Conservation (phyloP, 2,113 vertebrate species). For the Amia ocellicauda region DNA sequence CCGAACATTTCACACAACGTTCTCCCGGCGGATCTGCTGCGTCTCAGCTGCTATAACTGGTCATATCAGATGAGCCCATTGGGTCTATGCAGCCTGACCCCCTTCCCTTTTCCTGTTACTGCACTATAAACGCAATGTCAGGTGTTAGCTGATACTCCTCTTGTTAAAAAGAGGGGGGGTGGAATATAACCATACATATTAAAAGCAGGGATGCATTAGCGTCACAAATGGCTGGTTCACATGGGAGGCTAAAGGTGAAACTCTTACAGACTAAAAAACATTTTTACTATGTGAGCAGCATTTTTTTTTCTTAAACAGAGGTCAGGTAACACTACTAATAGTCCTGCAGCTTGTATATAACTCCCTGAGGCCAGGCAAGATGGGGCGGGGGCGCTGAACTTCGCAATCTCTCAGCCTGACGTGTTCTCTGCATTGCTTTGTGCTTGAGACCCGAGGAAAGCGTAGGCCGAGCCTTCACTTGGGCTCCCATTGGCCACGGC, state of each 20-base stretch:
- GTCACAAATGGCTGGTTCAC: conserved; percentile 38
- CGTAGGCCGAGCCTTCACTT: conserved; percentile 16
- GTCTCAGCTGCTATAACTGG: conserved; percentile 46
- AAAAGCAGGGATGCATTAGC: conserved; percentile 43
- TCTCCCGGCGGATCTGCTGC: conserved; percentile 47
- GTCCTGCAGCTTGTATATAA: conserved; percentile 29
- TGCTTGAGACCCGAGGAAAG: conserved; percentile 21
- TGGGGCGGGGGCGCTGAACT: neutral
- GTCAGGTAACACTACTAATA: conserved; percentile 33
- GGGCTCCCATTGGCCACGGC: conserved; percentile 22
- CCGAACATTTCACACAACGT: conserved; percentile 1
- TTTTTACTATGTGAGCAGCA: conserved; percentile 23
- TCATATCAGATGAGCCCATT: conserved; percentile 42
- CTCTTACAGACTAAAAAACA: conserved; percentile 39
- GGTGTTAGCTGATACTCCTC: conserved; percentile 54
- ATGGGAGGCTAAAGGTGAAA: conserved; percentile 34
- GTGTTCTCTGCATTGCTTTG: conserved; percentile 19
- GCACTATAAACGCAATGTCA: conserved; percentile 37
- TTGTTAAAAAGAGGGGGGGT: conserved; percentile 29
- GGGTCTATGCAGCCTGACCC: conserved; percentile 22
- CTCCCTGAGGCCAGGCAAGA: conserved; percentile 23
- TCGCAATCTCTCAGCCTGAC: conserved; percentile 19
- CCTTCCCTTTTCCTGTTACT: conserved; percentile 49
- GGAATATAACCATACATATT: conserved; percentile 39
- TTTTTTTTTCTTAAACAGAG: conserved; percentile 28